Percentiles rank a stretch among this genome's conserved stretches.
Conservation (phyloP, 2,888 invertebrate species). For the Adineta ricciae region DNA sequence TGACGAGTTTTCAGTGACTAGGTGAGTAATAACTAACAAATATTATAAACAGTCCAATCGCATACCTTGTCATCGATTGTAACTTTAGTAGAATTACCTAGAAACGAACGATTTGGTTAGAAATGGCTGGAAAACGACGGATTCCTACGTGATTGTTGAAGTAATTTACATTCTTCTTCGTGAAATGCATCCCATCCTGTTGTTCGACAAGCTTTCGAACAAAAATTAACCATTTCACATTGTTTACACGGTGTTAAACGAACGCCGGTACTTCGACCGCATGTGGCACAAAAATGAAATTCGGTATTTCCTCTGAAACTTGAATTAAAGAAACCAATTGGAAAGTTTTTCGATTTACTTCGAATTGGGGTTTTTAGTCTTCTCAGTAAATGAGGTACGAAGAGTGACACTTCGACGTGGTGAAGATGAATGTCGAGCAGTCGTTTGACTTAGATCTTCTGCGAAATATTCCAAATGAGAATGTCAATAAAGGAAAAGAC, state of each 20-base stretch:
- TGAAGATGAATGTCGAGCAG: not conserved
- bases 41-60: no score
- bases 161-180: conserved; percentile 45
- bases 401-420: not conserved
- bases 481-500: not conserved
- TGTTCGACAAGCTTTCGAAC: conserved; percentile 49
- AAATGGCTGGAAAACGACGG: not conserved
- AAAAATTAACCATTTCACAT: conserved; percentile 50
- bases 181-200: conserved; percentile 48
- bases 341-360: not conserved
- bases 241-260: conserved; percentile 47
- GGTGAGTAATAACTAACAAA: no score
- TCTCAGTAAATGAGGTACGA: not conserved
- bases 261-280: conserved; percentile 48
- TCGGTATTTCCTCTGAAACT: not conserved
- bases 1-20: no score
- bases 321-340: not conserved
- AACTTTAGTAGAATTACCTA: not conserved
- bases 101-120: not conserved
- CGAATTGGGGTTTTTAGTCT: not conserved
- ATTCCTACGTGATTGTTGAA: not conserved
- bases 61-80: not conserved
- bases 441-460: not conserved
- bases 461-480: not conserved
- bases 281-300: conserved; percentile 44